Percentiles rank a stretch among this genome's conserved stretches.
Conservation (phyloP, 2,113 vertebrate genomes). For the Leptodactylus fuscus region DNA sequence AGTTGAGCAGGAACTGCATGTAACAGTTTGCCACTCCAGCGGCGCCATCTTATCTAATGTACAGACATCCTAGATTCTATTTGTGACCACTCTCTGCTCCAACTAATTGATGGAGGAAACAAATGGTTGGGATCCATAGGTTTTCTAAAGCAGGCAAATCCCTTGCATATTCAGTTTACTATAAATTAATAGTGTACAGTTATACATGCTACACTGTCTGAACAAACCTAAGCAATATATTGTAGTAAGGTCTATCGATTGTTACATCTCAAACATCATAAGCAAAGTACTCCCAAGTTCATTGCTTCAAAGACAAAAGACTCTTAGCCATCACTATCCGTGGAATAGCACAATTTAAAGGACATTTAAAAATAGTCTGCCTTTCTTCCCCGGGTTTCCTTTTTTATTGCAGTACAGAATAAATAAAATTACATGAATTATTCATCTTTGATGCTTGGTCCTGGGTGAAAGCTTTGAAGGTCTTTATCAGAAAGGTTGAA, state of each 20-base stretch:
- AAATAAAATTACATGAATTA: conserved; percentile 42
- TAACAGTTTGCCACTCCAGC: too few relatives aligned
- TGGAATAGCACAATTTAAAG: conserved; percentile 16
- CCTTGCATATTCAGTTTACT: too few relatives aligned
- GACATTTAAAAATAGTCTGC: conserved; percentile 26
- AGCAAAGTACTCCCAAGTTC: not conserved
- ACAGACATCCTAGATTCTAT: too few relatives aligned
- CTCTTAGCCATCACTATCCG: not conserved
- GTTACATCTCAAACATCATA: not conserved
- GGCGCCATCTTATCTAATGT: too few relatives aligned
- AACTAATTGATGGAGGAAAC: too few relatives aligned
- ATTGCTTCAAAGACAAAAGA: conserved; percentile 19
- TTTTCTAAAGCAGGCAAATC: too few relatives aligned
- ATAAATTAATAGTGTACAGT: too few relatives aligned
- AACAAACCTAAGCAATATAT: not conserved
- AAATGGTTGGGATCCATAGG: too few relatives aligned
- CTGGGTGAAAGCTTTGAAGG: conserved; percentile 11
- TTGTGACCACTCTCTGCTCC: too few relatives aligned
- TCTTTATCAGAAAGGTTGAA: not conserved
- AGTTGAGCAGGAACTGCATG: too few relatives aligned
- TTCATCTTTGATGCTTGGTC: conserved; percentile 1
- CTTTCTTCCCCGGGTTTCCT: not conserved
- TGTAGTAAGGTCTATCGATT: not conserved
- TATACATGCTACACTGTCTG: not conserved
- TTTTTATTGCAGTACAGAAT: conserved; percentile 11